phyloP scores from a whole-genome alignment of 2,113 vertebrate genomes.

The Ivindomyrus marchei region DNA sequence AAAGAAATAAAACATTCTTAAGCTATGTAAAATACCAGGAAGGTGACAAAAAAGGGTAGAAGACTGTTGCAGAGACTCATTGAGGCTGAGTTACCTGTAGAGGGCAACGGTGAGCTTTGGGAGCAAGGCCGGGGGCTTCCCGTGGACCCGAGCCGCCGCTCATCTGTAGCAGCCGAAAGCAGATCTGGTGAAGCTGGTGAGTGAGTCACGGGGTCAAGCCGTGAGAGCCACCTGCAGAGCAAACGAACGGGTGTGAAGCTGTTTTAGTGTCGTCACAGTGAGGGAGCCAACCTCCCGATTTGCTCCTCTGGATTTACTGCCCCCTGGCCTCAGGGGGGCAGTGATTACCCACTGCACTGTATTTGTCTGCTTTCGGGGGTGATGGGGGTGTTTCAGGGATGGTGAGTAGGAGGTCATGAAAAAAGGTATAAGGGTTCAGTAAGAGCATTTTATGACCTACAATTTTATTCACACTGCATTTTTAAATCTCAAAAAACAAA shows the following conservation, averaged over 20 bases:
- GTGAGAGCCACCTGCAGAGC: neutral
- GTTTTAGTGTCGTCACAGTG: neutral
- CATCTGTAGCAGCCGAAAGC: neutral
- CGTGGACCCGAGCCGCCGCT: neutral
- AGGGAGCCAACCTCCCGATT: neutral
- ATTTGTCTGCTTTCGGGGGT: neutral
- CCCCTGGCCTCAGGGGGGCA: neutral
- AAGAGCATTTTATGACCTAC: neutral
- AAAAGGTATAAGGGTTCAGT: neutral
- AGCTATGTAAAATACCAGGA: neutral
- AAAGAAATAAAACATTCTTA: neutral
- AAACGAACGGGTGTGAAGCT: neutral
- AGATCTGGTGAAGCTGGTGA: neutral
- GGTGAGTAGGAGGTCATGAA: neutral
- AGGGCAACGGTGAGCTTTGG: neutral
- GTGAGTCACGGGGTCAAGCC: neutral
- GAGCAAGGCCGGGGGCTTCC: neutral
- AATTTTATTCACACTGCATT: neutral
- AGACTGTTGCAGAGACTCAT: neutral
- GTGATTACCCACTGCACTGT: neutral
- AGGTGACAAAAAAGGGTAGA: neutral
- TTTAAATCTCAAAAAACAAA: neutral
- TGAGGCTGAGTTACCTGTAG: conserved; percentile 8
- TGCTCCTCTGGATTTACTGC: neutral
- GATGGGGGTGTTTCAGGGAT: neutral